A percentile compares a stretch with the other conserved stretches of the same genome.
These are phyloP conservation scores for Ganaspis sp. DNA, from an alignment of 1,140 invertebrate genomes.

Conservation along the genomic window DNA sequence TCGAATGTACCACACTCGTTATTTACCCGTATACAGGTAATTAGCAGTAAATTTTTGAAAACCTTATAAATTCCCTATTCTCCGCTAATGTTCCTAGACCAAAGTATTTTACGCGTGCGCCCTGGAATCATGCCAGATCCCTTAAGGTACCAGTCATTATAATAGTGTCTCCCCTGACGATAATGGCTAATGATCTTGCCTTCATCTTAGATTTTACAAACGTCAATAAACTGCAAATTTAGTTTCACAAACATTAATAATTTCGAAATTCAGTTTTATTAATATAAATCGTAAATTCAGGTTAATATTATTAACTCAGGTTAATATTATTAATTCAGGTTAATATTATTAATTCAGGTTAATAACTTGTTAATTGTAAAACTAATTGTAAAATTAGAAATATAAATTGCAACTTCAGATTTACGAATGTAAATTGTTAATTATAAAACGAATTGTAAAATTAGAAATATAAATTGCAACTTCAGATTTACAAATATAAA, in stretches of 20 bases:
- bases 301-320: too few relatives aligned
- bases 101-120: conserved; percentile 12
- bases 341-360: too few relatives aligned
- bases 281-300: not conserved
- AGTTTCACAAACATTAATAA: not conserved
- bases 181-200: conserved; percentile 25
- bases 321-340: too few relatives aligned
- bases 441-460: too few relatives aligned
- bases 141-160: not conserved
- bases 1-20: not conserved
- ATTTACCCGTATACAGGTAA: not conserved
- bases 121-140: conserved; percentile 12
- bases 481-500: too few relatives aligned
- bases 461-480: too few relatives aligned
- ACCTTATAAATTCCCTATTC: conserved; percentile 7
- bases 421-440: too few relatives aligned
- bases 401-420: too few relatives aligned
- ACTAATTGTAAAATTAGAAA: too few relatives aligned
- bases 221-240: too few relatives aligned
- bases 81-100: not conserved
- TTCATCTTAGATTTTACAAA: conserved; percentile 17
- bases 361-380: too few relatives aligned
- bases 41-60: conserved; percentile 25
- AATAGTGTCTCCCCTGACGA: not conserved
- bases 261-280: not conserved